Evolutionary conservation across 2,797 vertebrate species (phyloP).

Genomic region (Spondyliosoma cantharus): DNA sequence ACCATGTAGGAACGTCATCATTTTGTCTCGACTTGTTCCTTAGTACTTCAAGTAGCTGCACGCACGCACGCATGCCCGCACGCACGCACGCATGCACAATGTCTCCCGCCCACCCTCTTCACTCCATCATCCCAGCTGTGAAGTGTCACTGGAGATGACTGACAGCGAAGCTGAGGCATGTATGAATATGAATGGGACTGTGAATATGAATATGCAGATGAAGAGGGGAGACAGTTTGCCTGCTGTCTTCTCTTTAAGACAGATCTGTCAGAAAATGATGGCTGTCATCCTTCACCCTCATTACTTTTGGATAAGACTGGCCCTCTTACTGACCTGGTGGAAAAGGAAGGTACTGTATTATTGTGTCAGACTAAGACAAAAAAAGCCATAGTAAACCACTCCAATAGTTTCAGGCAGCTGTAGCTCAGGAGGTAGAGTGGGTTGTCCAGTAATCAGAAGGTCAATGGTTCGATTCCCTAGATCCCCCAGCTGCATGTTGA

Average conservation of each 20-base stretch:
- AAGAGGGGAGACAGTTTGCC: slow-evolving; percentile 43
- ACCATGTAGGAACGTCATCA: neutral
- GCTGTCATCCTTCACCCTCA: slow-evolving; percentile 47
- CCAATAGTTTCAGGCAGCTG: neutral
- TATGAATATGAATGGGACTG: slow-evolving; percentile 65
- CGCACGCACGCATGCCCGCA: slow-evolving; percentile 1
- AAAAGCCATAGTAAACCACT: neutral
- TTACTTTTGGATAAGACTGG: slow-evolving; percentile 14
- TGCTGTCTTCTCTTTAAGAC: slow-evolving; percentile 51
- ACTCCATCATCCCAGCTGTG: slow-evolving; percentile 66
- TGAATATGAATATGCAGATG: slow-evolving; percentile 71
- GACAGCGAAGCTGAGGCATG: slow-evolving; percentile 56
- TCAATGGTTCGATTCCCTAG: too few species aligned
- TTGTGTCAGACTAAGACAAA: neutral
- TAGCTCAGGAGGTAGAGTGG: too few species aligned
- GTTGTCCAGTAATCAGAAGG: too few species aligned
- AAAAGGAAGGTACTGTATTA: neutral
- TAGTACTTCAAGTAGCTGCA: neutral
- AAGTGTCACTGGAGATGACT: slow-evolving; percentile 69
- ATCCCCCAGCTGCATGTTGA: too few species aligned
- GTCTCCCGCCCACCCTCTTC: slow-evolving; percentile 41
- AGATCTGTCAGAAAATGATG: slow-evolving; percentile 63
- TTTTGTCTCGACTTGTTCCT: slow-evolving; percentile 6
- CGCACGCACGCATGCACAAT: slow-evolving; percentile 8
- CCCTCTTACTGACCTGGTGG: slow-evolving; percentile 23